A percentile compares a stretch with the other conserved stretches of the same genome.
phyloP scores from a whole-genome alignment of 2,797 vertebrate species.

The Ara ararauna region DNA sequence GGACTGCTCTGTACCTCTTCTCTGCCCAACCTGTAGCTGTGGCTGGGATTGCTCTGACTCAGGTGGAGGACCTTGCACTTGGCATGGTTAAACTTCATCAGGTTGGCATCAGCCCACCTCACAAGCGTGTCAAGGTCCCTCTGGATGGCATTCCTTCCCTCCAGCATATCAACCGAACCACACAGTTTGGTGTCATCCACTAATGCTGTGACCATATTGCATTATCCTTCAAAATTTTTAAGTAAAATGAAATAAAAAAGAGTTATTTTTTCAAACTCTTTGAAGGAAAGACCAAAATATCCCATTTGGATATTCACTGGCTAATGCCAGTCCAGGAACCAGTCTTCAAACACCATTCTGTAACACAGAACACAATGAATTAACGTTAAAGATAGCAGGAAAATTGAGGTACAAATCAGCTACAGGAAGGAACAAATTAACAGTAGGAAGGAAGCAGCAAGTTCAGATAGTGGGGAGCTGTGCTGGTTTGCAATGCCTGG shows the following conservation, averaged over 20 bases:
- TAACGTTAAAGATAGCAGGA: not conserved
- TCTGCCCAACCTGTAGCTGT: too few species aligned
- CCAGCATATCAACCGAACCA: too few species aligned
- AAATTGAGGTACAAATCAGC: slow-evolving; percentile 4
- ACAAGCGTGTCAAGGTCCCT: too few species aligned
- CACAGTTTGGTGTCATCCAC: not conserved
- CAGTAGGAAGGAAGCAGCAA: slow-evolving; percentile 35
- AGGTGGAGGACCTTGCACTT: too few species aligned
- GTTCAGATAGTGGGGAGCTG: slow-evolving; percentile 18
- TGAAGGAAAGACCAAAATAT: not conserved
- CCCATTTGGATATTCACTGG: not conserved
- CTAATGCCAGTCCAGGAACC: not conserved
- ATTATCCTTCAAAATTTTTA: not conserved
- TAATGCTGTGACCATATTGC: not conserved
- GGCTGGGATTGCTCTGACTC: too few species aligned
- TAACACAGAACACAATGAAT: not conserved
- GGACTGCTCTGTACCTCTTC: too few species aligned
- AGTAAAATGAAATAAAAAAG: not conserved
- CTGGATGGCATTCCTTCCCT: too few species aligned
- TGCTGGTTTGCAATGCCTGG: slow-evolving; percentile 21
- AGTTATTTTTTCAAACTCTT: not conserved
- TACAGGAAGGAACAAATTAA: slow-evolving; percentile 51
- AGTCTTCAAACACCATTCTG: not conserved
- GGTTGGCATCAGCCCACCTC: too few species aligned
- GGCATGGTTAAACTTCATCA: too few species aligned